Evolutionary conservation across 1,140 invertebrate species (phyloP), one percentile per base, ranked within the genome.

Genomic region (Zophobas morio): DNA sequence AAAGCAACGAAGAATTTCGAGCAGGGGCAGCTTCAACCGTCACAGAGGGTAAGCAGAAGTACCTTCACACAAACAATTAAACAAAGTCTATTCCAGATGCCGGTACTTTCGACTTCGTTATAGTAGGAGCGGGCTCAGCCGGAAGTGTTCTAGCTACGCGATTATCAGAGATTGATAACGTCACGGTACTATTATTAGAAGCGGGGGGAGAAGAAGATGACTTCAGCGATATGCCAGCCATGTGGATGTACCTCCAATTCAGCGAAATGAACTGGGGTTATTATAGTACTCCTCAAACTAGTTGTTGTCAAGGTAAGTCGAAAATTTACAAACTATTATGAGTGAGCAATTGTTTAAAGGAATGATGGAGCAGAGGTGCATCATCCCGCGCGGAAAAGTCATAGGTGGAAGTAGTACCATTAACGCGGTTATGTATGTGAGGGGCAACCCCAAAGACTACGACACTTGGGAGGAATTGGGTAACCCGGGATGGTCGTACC

Each of bases 201-300:
- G 92, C 90, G 3, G 93, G 93, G 53, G 74, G 76, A 88, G 88
- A 63, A 89, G 92, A 60, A 92, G 93, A 81, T 91, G 90, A 35
- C 90, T 86, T 95, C 1, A 93, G 93, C 0, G 93, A 95, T 80
- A 90, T 95, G 2, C 94, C 94, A 0, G 84, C 92, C 3, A 85
- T 94, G 36, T 92, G 93, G 0, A 88, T 93, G 0, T 87, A 91
- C 4, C 88, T 94, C 35, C 92, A 94, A 54, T 87, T 92, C 53
- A 95, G 92, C 0, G 89, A 90, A 70, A 92, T 91, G 78, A 96
- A 96, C 85, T 96, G 95, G 94, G 90, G 91, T 1, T 96, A 96
- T 79, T 89, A 86, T 75, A 93, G 94, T 1, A 93, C 94, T 80
- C 90, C 91, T 0, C 92, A 95, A 80, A 79, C 88, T 6, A 79